Base-by-base conservation (phyloP, 2,113 vertebrate species). In the Phodopus roborovskii region DNA sequence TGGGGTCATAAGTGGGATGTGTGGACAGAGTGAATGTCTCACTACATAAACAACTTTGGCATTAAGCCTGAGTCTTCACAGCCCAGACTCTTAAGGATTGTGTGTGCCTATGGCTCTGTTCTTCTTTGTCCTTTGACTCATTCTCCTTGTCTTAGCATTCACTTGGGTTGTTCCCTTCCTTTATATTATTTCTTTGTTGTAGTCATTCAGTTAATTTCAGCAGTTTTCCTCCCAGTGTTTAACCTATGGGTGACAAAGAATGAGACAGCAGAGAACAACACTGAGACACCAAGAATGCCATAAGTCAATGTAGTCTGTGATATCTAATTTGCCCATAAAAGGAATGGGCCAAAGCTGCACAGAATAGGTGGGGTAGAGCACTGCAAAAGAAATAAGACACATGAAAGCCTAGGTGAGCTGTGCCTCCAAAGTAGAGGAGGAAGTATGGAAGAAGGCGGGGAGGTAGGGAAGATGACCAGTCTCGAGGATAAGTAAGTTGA, bases 101-200 rank as follows among this genome's bases (percentile, higher is more conserved):
- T 53, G 13, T 36, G 0, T 0, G 13, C 48, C 70, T 48, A 0
- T 15, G 9, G 0, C n/a, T 81, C 26, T 1, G 9, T 11, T 74
- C 77, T 83, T 33, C 64, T 20, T 64, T 50, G 64, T 81, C n/a
- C 33, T 20, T 87, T 39, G 24, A 13, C 39, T 30, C 11, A 28
- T 3, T 48, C 50, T 77, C 4, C 0, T 19, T 50, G 53, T 3
- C 79, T 50, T 68, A 20, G 19, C 20, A 36, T 53, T 16, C 74
- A 56, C n/a, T 8, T 60, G 62, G 5, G 48, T 82, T 94, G 26
- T 62, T 94, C 36, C 5, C 68, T 64, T 74, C 42, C 33, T 11
- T 77, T 83, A 22, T 39, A 60, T 50, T 87, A 17, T 83, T 82
- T 83, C 87, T 94, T 81, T 64, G 88, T 13, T 12, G 0, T 9